Evolutionary conservation across 2,888 invertebrate genomes (phyloP).

Genomic region (Cephus sareptanus): DNA sequence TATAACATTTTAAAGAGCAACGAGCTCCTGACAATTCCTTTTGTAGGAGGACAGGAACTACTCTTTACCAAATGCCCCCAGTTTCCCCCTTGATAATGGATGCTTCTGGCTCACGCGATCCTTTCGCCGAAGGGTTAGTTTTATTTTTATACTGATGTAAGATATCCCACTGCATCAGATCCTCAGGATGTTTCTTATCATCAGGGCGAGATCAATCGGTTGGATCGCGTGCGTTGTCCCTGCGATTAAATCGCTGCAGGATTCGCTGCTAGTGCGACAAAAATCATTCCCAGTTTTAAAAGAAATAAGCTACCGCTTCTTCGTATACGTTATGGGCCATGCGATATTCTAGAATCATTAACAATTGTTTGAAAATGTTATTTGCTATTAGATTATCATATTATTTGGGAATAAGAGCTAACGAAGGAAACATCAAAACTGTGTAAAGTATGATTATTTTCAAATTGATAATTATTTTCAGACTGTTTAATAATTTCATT

Average conservation of each 20-base stretch:
- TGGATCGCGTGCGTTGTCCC: conserved; percentile 13
- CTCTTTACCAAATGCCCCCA: not conserved
- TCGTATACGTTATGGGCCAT: not conserved
- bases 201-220: conserved; percentile 16
- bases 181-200: conserved; percentile 15
- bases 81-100: conserved; percentile 12
- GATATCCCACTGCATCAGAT: conserved; percentile 17
- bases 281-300: not conserved
- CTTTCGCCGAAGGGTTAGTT: conserved; percentile 8
- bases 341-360: not conserved
- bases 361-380: not conserved
- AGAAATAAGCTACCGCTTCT: not conserved
- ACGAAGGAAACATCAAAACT: not conserved
- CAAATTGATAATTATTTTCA: not conserved
- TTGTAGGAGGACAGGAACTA: not conserved
- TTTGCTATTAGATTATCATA: not conserved
- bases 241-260: not conserved
- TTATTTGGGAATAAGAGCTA: not conserved
- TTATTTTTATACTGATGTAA: conserved; percentile 19
- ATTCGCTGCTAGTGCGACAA: not conserved
- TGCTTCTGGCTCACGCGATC: conserved; percentile 18
- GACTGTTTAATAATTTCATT: not conserved
- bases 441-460: too few species aligned
- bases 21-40: not conserved
- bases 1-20: not conserved